Evolutionary conservation across 2,113 vertebrate genomes (phyloP), one percentile per base, ranked within the genome.

Genomic region (Phalacrocorax aristotelis): DNA sequence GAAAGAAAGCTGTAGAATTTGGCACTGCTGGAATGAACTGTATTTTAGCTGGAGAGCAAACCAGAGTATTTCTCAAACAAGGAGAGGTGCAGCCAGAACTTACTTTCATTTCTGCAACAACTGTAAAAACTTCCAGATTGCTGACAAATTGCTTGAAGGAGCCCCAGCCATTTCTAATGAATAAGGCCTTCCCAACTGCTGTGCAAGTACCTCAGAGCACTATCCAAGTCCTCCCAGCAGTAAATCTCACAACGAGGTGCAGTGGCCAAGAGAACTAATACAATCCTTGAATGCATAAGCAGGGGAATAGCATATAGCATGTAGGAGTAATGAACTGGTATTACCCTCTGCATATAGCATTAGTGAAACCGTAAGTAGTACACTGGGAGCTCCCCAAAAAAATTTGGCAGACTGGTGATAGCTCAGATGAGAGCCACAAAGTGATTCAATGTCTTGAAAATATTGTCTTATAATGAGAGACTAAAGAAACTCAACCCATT

Each of bases 81-180:
- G 79, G n/a, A 80, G 64, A 86, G 29, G 14, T 30, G 17, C 71
- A 77, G 89, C 91, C 89, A 95, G 87, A 30, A 57, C 54, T 93
- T 76, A 29, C 32, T 93, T 26, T 89, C 44, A 27, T 82, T 93
- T 91, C 83, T 89, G 11, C 69, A 81, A 66, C 34, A 77, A 79
- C 54, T 60, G 40, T 54, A 93, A 92, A 90, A 78, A 57, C 62
- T 94, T 93, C 81, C 89, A 97, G 84, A 69, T 74, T 4, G 7
- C 87, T 91, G 89, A 89, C 80, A 97, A 87, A 89, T 84, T 79
- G 42, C 69, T 91, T 76, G 51, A 95, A 91, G 58, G 12, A 93
- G 46, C 34, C 58, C 30, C 46, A 85, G 78, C 40, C 40, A 54
- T 87, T 62, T 32, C 36, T 4, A 77, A 49, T 4, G 80, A 62